Evolutionary conservation across 1,140 invertebrate species (phyloP).

Genomic region (Andricus grossulariae): DNA sequence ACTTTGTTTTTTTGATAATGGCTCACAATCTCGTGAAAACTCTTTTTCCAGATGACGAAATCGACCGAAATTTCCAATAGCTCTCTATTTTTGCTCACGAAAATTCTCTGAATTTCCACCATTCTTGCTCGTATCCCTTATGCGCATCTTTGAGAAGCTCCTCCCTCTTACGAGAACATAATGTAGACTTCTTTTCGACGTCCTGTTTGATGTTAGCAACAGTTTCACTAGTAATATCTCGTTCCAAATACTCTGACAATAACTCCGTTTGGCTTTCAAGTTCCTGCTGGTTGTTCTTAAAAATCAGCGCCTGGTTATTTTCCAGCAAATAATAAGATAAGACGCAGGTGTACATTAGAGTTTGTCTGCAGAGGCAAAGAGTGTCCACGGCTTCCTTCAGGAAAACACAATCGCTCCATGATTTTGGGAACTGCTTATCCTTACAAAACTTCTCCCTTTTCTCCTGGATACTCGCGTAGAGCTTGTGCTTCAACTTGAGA

Average conservation of each 20-base stretch:
- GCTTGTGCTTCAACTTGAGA: slow-evolving; percentile 97
- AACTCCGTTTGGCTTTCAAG: slow-evolving; percentile 97
- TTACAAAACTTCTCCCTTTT: slow-evolving; percentile 99
- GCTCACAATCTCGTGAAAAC: no score
- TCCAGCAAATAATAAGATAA: slow-evolving; percentile 99
- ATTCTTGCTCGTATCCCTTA: slow-evolving; percentile 98
- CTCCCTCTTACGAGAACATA: slow-evolving; percentile 96
- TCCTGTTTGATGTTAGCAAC: slow-evolving; percentile 98
- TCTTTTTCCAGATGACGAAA: no score
- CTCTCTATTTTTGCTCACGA: slow-evolving; percentile 36
- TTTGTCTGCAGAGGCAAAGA: slow-evolving; percentile 97
- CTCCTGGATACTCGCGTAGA: slow-evolving; percentile 94
- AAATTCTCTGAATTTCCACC: slow-evolving; percentile 96
- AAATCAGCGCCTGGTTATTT: slow-evolving; percentile 99
- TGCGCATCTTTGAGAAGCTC: slow-evolving; percentile 97
- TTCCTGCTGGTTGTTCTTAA: slow-evolving; percentile 99
- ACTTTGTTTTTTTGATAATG: no score
- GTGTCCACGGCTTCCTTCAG: slow-evolving; percentile 98
- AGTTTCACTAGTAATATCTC: slow-evolving; percentile 98
- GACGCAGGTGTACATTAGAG: slow-evolving; percentile 99
- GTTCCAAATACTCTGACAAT: slow-evolving; percentile 97
- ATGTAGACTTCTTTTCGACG: slow-evolving; percentile 99
- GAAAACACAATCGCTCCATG: slow-evolving; percentile 99
- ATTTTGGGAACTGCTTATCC: slow-evolving; percentile 96
- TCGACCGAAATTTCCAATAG: no score